A percentile compares a stretch with the other conserved stretches of the same genome.
phyloP scores from a whole-genome alignment of 2,888 invertebrate genomes.

The Coelinius sp. region DNA sequence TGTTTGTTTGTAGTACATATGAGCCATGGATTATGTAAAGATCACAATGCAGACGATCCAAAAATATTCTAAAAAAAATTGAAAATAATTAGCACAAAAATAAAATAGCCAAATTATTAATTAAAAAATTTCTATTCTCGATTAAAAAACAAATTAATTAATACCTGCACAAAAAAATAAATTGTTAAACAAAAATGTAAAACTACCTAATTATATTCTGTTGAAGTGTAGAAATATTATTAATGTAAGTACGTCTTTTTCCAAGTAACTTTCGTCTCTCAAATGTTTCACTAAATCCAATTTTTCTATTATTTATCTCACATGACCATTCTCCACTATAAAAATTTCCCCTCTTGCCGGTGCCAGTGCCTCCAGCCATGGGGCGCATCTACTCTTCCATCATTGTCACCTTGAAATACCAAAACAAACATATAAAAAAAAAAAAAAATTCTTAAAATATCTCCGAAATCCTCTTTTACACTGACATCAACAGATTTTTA shows the following conservation, averaged over 20 bases:
- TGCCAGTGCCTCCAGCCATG: conserved; percentile 67
- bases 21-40: conserved; percentile 75
- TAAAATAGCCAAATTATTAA: not conserved
- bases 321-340: conserved; percentile 56
- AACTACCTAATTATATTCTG: conserved; percentile 61
- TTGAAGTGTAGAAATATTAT: conserved; percentile 56
- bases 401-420: conserved; percentile 57
- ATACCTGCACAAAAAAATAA: too few relatives aligned
- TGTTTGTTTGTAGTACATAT: conserved; percentile 75
- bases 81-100: conserved; percentile 36
- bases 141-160: not conserved
- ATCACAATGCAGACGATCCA: conserved; percentile 76
- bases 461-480: not conserved
- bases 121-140: conserved; percentile 12
- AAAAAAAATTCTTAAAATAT: not conserved
- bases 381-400: conserved; percentile 66
- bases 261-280: conserved; percentile 55
- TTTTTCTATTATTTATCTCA: conserved; percentile 50
- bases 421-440: conserved; percentile 23
- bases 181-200: not conserved
- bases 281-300: conserved; percentile 54
- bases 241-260: conserved; percentile 51
- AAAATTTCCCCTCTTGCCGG: conserved; percentile 63
- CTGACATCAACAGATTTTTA: not conserved
- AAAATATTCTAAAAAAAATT: conserved; percentile 74